phyloP scores from a whole-genome alignment of 2,797 vertebrate species.

The Melanogrammus aeglefinus region DNA sequence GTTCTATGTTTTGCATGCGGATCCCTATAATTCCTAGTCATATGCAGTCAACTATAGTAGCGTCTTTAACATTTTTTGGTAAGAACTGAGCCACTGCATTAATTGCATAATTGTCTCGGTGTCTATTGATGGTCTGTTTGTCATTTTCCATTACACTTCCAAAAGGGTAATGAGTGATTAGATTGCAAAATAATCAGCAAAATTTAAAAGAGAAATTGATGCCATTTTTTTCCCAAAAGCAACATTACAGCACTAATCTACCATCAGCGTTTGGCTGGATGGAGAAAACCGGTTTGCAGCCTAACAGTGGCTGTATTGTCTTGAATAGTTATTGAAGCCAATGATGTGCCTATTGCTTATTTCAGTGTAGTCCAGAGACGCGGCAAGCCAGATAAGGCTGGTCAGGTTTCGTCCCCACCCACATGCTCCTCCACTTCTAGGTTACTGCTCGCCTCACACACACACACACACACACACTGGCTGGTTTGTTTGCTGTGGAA shows the following conservation, averaged over 20 bases:
- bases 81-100: neutral
- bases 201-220: neutral
- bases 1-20: neutral
- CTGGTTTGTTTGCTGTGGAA: constrained; percentile 52
- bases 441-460: constrained; percentile 26
- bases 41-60: neutral
- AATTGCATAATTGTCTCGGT: neutral
- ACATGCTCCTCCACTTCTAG: neutral
- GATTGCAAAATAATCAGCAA: too few species aligned
- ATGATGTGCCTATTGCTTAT: neutral
- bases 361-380: neutral
- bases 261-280: neutral
- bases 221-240: neutral
- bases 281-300: neutral
- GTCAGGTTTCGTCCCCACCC: neutral
- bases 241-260: neutral
- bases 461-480: constrained; percentile 47
- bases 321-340: neutral
- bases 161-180: too few species aligned
- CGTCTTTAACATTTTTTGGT: neutral
- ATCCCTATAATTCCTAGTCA: neutral
- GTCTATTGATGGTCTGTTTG: neutral
- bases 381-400: neutral
- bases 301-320: neutral
- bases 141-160: too few species aligned